These are phyloP conservation scores for Micromussa lordhowensis DNA, from an alignment of 92 coral and sea anemone species.

Conservation along the genomic window DNA sequence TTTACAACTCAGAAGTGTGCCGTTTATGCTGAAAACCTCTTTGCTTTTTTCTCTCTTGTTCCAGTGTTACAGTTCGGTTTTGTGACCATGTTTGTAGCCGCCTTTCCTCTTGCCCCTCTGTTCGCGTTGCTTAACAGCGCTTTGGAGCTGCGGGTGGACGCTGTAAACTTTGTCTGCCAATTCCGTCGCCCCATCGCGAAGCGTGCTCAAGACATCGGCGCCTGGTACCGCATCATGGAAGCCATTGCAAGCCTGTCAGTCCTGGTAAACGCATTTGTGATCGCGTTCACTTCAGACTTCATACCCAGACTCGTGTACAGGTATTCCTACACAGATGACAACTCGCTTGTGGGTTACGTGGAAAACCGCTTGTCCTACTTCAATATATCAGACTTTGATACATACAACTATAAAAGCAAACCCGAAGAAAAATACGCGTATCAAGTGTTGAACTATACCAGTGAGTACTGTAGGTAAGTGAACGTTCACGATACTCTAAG, in stretches of 20 bases:
- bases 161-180: conserved; percentile 94
- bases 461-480: conserved; percentile 76
- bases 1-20: no score
- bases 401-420: not conserved
- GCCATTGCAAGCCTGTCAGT: conserved; percentile 90
- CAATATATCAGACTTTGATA: conserved; percentile 64
- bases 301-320: conserved; percentile 90
- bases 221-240: conserved; percentile 92
- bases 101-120: conserved; percentile 97
- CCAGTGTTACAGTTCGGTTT: conserved; percentile 96
- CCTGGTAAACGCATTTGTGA: conserved; percentile 92
- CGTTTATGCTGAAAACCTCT: not conserved
- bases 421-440: conserved; percentile 63
- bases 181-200: conserved; percentile 91
- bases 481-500: not conserved
- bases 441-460: conserved; percentile 74
- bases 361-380: conserved; percentile 84
- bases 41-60: conserved; percentile 9
- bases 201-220: conserved; percentile 98
- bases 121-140: conserved; percentile 91
- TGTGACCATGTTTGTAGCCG: conserved; percentile 99
- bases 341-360: conserved; percentile 77
- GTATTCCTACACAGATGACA: conserved; percentile 72
- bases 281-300: conserved; percentile 96
- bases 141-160: conserved; percentile 92